phyloP scores from a whole-genome alignment of 2,113 vertebrate genomes.

The Microcebus tavaratra region DNA sequence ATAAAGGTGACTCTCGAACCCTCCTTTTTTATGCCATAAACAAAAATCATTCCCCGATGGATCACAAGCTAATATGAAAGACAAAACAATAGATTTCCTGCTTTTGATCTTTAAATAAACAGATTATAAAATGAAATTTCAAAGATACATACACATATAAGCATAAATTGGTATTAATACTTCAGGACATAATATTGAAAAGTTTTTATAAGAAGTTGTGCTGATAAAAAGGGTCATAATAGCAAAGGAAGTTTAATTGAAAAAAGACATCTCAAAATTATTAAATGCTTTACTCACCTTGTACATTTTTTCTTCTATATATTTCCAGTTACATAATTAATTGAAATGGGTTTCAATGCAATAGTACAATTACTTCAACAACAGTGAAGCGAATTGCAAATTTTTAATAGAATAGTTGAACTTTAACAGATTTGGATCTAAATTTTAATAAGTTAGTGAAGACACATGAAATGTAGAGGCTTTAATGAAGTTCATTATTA shows the following conservation, averaged over 20 bases:
- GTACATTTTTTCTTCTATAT: not conserved
- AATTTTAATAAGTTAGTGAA: constrained; percentile 30
- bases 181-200: not conserved
- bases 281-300: not conserved
- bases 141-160: not conserved
- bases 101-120: not conserved
- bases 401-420: not conserved
- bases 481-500: constrained; percentile 11
- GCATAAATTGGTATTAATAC: not conserved
- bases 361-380: not conserved
- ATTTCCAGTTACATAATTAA: not conserved
- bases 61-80: not conserved
- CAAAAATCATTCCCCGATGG: not conserved
- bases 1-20: not conserved
- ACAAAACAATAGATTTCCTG: not conserved
- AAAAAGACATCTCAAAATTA: not conserved
- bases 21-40: not conserved
- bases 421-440: not conserved
- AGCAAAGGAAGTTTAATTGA: not conserved
- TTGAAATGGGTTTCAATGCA: not conserved
- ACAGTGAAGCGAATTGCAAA: not conserved
- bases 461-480: not conserved
- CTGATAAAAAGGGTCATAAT: not conserved
- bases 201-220: not conserved
- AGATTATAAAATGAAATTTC: not conserved